Base-by-base conservation (phyloP, 2,797 vertebrate genomes). In the Hapalemur alaotrensis region DNA sequence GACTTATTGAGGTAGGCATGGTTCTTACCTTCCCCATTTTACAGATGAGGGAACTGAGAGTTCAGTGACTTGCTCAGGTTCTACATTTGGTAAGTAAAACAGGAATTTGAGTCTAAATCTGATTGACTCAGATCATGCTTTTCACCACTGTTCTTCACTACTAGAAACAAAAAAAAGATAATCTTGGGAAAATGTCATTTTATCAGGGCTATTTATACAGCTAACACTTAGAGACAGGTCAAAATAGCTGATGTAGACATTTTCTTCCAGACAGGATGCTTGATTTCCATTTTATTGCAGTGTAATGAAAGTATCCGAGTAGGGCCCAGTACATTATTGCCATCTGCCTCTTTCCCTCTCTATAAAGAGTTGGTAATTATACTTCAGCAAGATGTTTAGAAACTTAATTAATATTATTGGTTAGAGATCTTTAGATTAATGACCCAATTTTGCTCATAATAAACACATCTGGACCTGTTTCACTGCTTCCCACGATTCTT, bases 361-460 rank as follows among this genome's bases (percentile, higher is more conserved):
- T 95, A 52, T 63, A 93, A 95, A 95, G 48, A 81, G 15, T 87
- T 32, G 67, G 15, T 86, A 97, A 96, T 96, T 95, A 91, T 63
- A 95, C 76, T 95, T 97, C 54, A 90, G 75, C 57, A 97, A 95
- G 87, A 94, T 93, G 48, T 83, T 97, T 95, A 87, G 57, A 84
- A 97, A 89, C 65, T 93, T 95, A 96, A 97, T 97, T 95, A 93
- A 91, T 96, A 84, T 95, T 95, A 95, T 81, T 93, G 91, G 38
- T 96, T 95, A 83, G 75, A 89, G 35, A 97, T 96, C 67, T 96
- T 95, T 87, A 97, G 88, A 96, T 96, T 93, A 94, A 94, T 96
- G 79, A 69, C 43, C 48, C 70, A 94, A 61, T 97, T 97, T 97
- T 91, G 9, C 48, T 94, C 41, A 38, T 91, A 95, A 95, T 89